These are phyloP conservation scores for Drosophila robusta DNA, from an alignment of 2,888 invertebrate genomes.

Conservation along the genomic window DNA sequence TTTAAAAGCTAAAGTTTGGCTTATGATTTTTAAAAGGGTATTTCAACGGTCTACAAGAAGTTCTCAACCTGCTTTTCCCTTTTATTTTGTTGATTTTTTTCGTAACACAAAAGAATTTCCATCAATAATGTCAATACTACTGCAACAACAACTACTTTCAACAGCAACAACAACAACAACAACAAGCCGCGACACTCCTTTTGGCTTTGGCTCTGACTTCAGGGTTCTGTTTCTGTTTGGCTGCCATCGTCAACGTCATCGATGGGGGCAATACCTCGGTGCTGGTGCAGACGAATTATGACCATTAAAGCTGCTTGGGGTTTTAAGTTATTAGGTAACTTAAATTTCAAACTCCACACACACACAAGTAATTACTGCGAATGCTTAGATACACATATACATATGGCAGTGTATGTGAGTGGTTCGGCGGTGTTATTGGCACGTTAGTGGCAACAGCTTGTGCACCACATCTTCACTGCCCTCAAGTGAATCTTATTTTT, in stretches of 20 bases:
- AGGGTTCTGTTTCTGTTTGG: constrained; percentile 34
- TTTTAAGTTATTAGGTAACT: constrained; percentile 76
- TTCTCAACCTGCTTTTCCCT: constrained; percentile 41
- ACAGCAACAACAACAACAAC: constrained; percentile 47
- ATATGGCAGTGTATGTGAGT: background rate
- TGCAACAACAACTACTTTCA: constrained; percentile 38
- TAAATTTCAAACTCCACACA: constrained; percentile 54
- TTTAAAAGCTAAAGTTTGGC: too few species aligned
- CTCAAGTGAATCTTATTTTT: constrained; percentile 6
- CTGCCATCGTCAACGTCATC: constrained; percentile 37
- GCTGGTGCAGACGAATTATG: constrained; percentile 69
- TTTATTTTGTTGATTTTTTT: constrained; percentile 35
- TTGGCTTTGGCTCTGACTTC: constrained; percentile 16
- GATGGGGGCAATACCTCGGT: constrained; percentile 21
- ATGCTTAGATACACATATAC: background rate
- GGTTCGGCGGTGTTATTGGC: background rate
- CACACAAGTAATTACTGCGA: constrained; percentile 7
- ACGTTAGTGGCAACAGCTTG: constrained; percentile 12
- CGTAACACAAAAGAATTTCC: constrained; percentile 78
- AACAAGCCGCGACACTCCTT: constrained; percentile 63
- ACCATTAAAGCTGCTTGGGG: constrained; percentile 74
- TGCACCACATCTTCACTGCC: background rate
- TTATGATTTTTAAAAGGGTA: constrained; percentile 22
- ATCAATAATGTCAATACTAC: constrained; percentile 80
- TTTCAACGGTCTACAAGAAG: background rate